A percentile compares a stretch with the other conserved stretches of the same genome.
phyloP scores from a whole-genome alignment of 2,888 invertebrate species.

The Ennomos quercinarius region DNA sequence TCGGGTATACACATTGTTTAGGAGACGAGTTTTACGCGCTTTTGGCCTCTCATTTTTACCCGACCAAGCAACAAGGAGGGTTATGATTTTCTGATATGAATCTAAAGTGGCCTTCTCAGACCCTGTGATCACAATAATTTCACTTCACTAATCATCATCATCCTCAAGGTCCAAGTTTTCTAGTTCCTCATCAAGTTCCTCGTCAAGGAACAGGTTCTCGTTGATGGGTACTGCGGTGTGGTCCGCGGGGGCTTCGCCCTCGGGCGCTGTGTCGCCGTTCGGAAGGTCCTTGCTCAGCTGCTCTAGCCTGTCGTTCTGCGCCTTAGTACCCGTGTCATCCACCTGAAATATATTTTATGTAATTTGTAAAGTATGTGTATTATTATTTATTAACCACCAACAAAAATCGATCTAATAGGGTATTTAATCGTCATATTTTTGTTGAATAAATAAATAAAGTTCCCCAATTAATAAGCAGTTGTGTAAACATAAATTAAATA shows the following conservation, averaged over 20 bases:
- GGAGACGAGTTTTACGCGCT: no score
- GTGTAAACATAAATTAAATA: no score
- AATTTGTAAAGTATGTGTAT: no score
- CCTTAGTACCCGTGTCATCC: conserved; percentile 91
- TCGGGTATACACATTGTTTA: no score
- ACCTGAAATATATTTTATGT: conserved; percentile 68
- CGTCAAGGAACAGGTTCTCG: conserved; percentile 96
- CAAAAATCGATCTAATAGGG: no score
- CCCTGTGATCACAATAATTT: neutral
- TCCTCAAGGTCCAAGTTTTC: conserved; percentile 91
- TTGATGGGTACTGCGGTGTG: conserved; percentile 91
- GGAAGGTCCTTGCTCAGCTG: conserved; percentile 66
- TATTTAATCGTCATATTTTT: neutral
- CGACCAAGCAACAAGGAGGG: no score
- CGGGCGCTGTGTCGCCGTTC: conserved; percentile 52
- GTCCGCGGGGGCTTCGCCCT: conserved; percentile 57
- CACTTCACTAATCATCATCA: conserved; percentile 79
- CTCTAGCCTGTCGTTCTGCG: conserved; percentile 87
- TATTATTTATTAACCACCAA: no score
- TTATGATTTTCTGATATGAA: no score
- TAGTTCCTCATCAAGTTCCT: conserved; percentile 94
- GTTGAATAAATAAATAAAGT: no score
- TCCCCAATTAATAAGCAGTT: no score
- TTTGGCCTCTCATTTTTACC: no score
- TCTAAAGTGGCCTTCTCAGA: no score